Percentiles rank a stretch among this genome's conserved stretches.
These are phyloP conservation scores for Pteropus rufus DNA, from an alignment of 2,797 vertebrate genomes.

Conservation along the genomic window DNA sequence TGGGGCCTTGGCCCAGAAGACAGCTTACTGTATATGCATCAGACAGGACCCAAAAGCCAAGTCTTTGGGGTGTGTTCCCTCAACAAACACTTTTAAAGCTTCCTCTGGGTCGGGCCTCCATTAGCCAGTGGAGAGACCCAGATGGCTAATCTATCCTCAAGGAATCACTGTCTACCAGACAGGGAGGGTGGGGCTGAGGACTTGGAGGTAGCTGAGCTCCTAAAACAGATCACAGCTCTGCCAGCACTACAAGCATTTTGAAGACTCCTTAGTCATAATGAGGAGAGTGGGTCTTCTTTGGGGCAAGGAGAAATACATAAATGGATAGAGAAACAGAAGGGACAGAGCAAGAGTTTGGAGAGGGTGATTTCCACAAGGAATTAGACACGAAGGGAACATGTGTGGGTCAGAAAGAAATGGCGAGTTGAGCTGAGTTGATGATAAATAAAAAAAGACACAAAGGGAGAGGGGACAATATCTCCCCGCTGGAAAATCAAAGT, in stretches of 20 bases:
- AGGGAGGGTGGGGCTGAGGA: not conserved
- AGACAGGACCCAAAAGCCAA: not conserved
- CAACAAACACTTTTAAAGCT: not conserved
- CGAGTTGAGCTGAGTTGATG: not conserved
- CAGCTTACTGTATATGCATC: not conserved
- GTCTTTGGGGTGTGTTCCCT: not conserved
- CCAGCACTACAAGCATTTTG: not conserved
- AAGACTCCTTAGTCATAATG: no score
- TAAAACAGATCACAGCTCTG: not conserved
- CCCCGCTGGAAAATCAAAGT: not conserved
- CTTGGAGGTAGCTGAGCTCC: not conserved
- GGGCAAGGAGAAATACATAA: not conserved
- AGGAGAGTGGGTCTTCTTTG: not conserved
- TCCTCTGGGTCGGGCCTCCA: not conserved
- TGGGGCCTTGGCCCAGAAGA: not conserved
- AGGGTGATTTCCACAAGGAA: not conserved
- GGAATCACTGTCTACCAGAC: not conserved
- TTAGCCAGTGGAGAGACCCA: accelerated
- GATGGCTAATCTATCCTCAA: not conserved
- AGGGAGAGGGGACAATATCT: no score
- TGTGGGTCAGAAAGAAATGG: not conserved
- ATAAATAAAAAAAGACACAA: not conserved
- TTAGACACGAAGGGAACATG: no score
- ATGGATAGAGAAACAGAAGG: not conserved
- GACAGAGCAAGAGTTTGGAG: not conserved